Evolutionary conservation across 2,113 vertebrate species (phyloP), one percentile per base, ranked within the genome.

Genomic region (Apistogramma diplotaenia): DNA sequence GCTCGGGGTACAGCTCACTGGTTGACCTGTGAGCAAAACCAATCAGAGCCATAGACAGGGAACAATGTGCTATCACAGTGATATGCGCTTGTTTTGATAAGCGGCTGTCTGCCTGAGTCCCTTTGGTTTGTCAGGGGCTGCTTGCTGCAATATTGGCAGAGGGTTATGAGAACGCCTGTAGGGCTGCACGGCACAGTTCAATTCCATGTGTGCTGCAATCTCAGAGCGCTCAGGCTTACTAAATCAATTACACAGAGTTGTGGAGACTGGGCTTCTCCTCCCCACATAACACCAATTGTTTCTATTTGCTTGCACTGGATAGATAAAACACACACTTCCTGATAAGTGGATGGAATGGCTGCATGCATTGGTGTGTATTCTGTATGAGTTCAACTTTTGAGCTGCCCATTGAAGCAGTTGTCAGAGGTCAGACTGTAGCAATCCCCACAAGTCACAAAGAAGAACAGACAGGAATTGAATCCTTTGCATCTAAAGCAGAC

Each of bases 231-330:
- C 90, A 85, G 91, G 82, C 90, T 90, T 83, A 86, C 92, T 83
- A 90, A 92, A 94, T 93, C 92, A 93, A 95, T 95, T 91, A 94
- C 89, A 91, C 82, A 90, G 90, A 74, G 59, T 79, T 89, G 84
- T 81, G 81, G 80, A 89, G 80, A 82, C 33, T 53, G 71, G 67
- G 74, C 81, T 61, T 79, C 82, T 82, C 81, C 81, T 78, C 40
- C 83, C 55, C 77, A 74, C 76, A 62, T 74, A 77, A 85, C 81
- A 87, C 59, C 77, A 65, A 85, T 59, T 85, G 87, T 86, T 91
- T 86, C 76, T 74, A 46, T 85, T 73, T 74, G 54, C 49, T 53
- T 74, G 77, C 10, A 21, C 8, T 25, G 74, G 62, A 79, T 54
- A 49, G 71, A 76, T 75, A 55, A 82, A 60, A 82, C 18, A 79